phyloP scores from a whole-genome alignment of 2,797 vertebrate genomes.

The Enteromius trimaculatus region DNA sequence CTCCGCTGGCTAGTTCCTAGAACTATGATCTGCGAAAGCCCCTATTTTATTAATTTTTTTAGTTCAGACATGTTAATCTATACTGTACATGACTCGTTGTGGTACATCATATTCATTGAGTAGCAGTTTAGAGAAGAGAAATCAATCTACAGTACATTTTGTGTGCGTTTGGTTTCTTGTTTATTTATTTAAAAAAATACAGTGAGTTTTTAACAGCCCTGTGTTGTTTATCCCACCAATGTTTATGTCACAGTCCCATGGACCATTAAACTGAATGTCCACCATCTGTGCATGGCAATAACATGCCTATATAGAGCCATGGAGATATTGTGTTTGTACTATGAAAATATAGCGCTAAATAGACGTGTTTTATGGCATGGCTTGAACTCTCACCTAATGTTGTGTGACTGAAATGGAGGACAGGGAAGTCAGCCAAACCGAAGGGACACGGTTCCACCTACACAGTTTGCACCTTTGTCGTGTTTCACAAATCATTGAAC shows the following conservation, averaged over 20 bases:
- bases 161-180: neutral
- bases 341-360: constrained; percentile 50
- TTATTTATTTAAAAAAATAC: neutral
- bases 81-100: neutral
- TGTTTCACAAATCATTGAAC: constrained; percentile 60
- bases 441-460: constrained; percentile 41
- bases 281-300: constrained; percentile 57
- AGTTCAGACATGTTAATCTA: neutral
- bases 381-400: constrained; percentile 45
- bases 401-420: constrained; percentile 43
- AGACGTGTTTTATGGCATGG: constrained; percentile 40
- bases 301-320: constrained; percentile 37
- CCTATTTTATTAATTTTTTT: neutral
- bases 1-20: too few relatives aligned
- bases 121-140: neutral
- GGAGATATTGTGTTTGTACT: constrained; percentile 22
- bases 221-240: constrained; percentile 4
- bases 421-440: constrained; percentile 47
- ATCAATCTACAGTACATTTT: neutral
- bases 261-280: constrained; percentile 46
- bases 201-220: constrained; percentile 21
- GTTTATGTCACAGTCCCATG: constrained; percentile 43
- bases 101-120: neutral
- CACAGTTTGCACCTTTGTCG: constrained; percentile 26
- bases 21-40: too few relatives aligned